Evolutionary conservation across 2,888 invertebrate species (phyloP), one percentile per base, ranked within the genome.

Genomic region (Auanema freiburgensis): DNA sequence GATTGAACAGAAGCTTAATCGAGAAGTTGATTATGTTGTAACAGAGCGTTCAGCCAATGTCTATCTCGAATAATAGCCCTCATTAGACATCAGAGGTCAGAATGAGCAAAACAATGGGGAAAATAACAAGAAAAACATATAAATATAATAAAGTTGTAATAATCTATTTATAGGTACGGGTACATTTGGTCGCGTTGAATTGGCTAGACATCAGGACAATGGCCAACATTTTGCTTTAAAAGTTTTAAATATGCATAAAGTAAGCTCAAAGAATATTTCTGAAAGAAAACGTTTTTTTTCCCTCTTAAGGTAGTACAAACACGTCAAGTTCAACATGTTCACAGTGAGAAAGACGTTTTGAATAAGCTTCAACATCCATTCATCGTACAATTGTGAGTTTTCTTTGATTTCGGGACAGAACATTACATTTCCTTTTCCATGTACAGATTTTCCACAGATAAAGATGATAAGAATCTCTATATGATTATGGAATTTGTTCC

Each of bases 401-500:
- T 14, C 1, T 18, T 8, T 43, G 33, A 3, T 33, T 3, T 33
- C 8, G 33, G 4, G 8, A 33, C 33, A 33, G 8, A 40, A 1
- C 16, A 14, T 24, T 41, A 24, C 42, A 23, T 40, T 18, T n/a
- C 3, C 57, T 46, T 57, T n/a, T 46, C 25, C n/a, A 23, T 40
- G 85, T 86, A 18, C 88, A 95, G 95, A 86, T 89, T 91, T 80
- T 94, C 93, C 92, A 91, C 91, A 84, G 90, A 91, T 80, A 91
- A 91, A 84, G 95, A 95, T 84, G 89, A 91, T 79, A 89, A 90
- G 59, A 92, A 92, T 84, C 89, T 97, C 69, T 97, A 95, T 87
- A 95, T 97, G 95, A 88, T 96, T 65, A 91, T 97, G 84, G 96
- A 97, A 85, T 97, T 93, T 85, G 92, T 95, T 1, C 92, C 92